These are phyloP conservation scores for Clivina fossor DNA, from an alignment of 2,888 invertebrate species.

Conservation along the genomic window DNA sequence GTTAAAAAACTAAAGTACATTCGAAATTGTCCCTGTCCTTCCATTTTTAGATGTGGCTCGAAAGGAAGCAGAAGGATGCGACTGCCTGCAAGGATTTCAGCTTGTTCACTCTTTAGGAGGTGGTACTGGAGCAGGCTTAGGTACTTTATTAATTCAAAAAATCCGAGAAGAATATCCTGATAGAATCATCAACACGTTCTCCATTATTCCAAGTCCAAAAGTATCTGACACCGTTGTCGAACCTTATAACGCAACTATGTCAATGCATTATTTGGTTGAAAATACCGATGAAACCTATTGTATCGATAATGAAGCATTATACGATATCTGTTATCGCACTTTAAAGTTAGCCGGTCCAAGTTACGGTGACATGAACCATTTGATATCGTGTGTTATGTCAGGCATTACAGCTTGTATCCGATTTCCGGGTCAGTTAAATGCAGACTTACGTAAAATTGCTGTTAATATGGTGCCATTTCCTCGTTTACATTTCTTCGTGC, in stretches of 20 bases:
- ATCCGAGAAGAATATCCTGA: constrained; percentile 97
- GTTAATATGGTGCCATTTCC: constrained; percentile 99
- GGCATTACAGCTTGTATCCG: constrained; percentile 86
- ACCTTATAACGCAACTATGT: constrained; percentile 89
- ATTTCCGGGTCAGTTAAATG: constrained; percentile 93
- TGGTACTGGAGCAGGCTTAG: constrained; percentile 96
- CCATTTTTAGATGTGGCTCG: constrained; percentile 80
- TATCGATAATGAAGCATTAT: constrained; percentile 90
- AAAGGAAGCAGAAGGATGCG: constrained; percentile 86
- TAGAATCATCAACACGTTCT: constrained; percentile 97
- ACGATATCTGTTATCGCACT: constrained; percentile 90
- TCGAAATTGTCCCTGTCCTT: too few species aligned
- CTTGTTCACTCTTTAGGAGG: constrained; percentile 93
- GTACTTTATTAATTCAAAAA: constrained; percentile 92
- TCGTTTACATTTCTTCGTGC: constrained; percentile 65
- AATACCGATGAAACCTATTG: constrained; percentile 90
- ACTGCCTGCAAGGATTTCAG: constrained; percentile 92
- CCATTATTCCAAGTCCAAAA: constrained; percentile 85
- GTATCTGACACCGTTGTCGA: constrained; percentile 91
- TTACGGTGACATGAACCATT: constrained; percentile 89
- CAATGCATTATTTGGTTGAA: constrained; percentile 85
- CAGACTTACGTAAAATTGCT: constrained; percentile 86
- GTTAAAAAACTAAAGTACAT: constrained; percentile 84
- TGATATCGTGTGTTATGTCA: constrained; percentile 85
- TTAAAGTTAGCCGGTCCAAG: constrained; percentile 88